Base-by-base conservation (phyloP, 1,140 invertebrate genomes). In the Neodiprion pinetum region DNA sequence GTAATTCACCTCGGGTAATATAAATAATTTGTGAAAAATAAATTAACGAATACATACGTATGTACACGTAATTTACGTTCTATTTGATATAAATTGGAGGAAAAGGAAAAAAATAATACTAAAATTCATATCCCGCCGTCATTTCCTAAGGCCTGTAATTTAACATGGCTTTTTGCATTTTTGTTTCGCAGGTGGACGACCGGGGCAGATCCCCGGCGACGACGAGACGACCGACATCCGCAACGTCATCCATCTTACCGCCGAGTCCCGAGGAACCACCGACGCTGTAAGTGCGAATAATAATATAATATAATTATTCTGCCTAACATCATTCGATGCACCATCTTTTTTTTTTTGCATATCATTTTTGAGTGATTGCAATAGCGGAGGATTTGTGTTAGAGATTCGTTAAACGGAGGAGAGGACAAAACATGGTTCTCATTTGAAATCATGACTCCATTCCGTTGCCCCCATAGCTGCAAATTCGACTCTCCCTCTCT, bases 261-360 rank as follows among this genome's bases (percentile, higher is more conserved):
- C 85, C 83, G 53, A 88, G 86, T 79, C 85, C 86, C 72, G 87
- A 88, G 75, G 87, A 88, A 79, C 87, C 87, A 76, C 82, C 87
- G 74, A 88, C 87, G 76, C 82, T 88, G 87, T 88, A 80, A 88
- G 87, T 88, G 83, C 78, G 77, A 73, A 67, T 76, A 74, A 21
- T 21, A 74, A 77, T 71, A 53, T 77, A 78, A 77, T 75, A 79
- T 74, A 77, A 77, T 21, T 21, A 21, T 21, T 21, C 17, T 21
- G 17, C 17, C 17, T 21, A 21, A 21, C 17, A 21, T 21, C 17
- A 21, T 21, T 21, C 17, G 17, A 21, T 21, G 17, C 17, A 21
- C 17, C 17, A 21, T 21, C 17, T 21, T 21, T 21, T 21, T 21
- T 21, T 21, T 21, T 21, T 21, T 21, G 17, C 17, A 21, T 21